Percentiles rank a stretch among this genome's conserved stretches.
Evolutionary conservation across 2,888 invertebrate genomes (phyloP).

Genomic region (Nowickia ferox): DNA sequence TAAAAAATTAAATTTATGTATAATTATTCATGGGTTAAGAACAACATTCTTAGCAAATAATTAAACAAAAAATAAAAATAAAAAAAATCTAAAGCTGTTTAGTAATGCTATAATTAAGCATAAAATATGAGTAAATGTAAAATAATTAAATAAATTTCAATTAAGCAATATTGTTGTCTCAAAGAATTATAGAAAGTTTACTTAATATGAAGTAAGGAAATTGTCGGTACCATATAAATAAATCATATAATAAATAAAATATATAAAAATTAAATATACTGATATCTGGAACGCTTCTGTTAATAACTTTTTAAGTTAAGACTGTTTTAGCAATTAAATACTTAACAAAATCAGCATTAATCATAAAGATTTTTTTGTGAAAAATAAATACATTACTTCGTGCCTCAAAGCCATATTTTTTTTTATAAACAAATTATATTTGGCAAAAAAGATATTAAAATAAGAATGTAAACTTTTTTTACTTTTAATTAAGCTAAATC

Average conservation of each 20-base stretch:
- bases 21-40: constrained; percentile 11
- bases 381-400: constrained; percentile 18
- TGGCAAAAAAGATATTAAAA: constrained; percentile 29
- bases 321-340: neutral
- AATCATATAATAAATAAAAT: constrained; percentile 8
- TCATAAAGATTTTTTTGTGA: neutral
- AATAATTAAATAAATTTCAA: constrained; percentile 39
- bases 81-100: neutral
- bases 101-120: constrained; percentile 46
- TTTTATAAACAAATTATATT: constrained; percentile 7
- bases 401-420: constrained; percentile 22
- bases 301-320: neutral
- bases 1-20: constrained; percentile 34
- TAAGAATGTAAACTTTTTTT: constrained; percentile 24
- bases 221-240: neutral
- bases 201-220: constrained; percentile 27
- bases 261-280: neutral
- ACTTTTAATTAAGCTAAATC: constrained; percentile 55
- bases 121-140: constrained; percentile 20
- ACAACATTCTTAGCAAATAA: constrained; percentile 23
- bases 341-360: neutral
- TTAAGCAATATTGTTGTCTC: constrained; percentile 19
- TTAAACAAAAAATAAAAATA: neutral
- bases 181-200: constrained; percentile 6
- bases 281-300: too few relatives aligned